These are phyloP conservation scores for Plagodis pulveraria DNA, from an alignment of 2,888 invertebrate species.

Conservation along the genomic window DNA sequence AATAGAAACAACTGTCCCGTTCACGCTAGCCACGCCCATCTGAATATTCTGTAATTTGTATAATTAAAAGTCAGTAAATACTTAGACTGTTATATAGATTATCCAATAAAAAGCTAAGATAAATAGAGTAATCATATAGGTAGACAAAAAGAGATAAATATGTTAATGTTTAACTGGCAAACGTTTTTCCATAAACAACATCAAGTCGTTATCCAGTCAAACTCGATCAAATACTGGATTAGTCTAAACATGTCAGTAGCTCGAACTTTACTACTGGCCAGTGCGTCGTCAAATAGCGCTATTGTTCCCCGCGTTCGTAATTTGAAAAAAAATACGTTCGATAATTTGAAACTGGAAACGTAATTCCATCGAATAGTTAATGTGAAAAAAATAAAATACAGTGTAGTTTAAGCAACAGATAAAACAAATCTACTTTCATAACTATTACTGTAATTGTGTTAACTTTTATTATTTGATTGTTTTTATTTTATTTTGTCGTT, in stretches of 20 bases:
- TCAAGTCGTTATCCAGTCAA: background rate
- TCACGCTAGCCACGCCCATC: no score
- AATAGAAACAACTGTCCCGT: no score
- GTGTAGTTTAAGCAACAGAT: slow-evolving; percentile 6
- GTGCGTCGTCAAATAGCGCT: slow-evolving; percentile 39
- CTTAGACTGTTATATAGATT: no score
- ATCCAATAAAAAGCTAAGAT: no score
- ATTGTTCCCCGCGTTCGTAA: slow-evolving; percentile 50
- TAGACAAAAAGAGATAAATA: no score
- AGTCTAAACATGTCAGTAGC: slow-evolving; percentile 5
- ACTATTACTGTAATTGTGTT: no score
- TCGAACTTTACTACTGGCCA: slow-evolving; percentile 27
- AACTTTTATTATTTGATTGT: no score
- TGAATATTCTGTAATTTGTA: no score
- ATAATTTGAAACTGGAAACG: slow-evolving; percentile 37
- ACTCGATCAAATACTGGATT: slow-evolving; percentile 9
- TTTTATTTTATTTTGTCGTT: no score
- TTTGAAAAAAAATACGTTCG: slow-evolving; percentile 41
- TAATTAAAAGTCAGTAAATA: no score
- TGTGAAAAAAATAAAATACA: slow-evolving; percentile 8
- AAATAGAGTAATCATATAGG: no score
- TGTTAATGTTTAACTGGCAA: background rate
- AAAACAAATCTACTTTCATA: no score
- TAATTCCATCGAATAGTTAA: slow-evolving; percentile 12
- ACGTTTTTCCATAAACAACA: background rate